These are phyloP conservation scores for Epizoanthus rinbou DNA, from an alignment of 92 coral and sea anemone genomes.

Conservation along the genomic window DNA sequence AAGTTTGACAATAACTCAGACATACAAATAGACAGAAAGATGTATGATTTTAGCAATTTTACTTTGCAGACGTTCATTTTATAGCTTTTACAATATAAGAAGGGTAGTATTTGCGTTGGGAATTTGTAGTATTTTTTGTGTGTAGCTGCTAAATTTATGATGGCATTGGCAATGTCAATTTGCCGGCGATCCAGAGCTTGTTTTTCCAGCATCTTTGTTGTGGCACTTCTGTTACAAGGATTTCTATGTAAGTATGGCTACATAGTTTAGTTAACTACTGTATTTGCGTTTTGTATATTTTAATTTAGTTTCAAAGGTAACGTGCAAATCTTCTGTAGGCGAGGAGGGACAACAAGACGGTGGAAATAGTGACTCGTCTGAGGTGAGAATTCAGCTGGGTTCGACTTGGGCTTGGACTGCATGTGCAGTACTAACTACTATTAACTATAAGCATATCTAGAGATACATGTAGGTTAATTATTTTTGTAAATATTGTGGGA, in stretches of 20 bases:
- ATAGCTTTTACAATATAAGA: not conserved
- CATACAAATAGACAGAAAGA: not conserved
- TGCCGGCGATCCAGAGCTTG: not conserved
- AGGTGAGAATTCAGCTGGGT: not conserved
- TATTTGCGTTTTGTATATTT: not conserved
- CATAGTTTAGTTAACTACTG: not conserved
- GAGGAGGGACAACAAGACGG: not conserved
- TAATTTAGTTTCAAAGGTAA: not conserved
- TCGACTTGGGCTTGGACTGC: not conserved
- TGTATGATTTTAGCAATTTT: conserved; percentile 4
- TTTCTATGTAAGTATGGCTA: conserved; percentile 21
- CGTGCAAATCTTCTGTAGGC: conserved; percentile 1
- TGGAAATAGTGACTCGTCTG: not conserved
- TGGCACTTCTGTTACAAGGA: conserved; percentile 3
- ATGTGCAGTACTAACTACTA: not conserved
- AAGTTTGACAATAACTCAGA: not conserved
- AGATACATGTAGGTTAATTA: not conserved
- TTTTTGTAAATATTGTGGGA: not conserved
- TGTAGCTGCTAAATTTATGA: not conserved
- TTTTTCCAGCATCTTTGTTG: not conserved
- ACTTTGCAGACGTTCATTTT: conserved; percentile 9
- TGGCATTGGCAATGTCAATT: not conserved
- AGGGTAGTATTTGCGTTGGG: not conserved
- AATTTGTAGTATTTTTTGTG: not conserved
- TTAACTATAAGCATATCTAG: too few relatives aligned